These are phyloP conservation scores for Lycocerus yunnanus DNA, from an alignment of 2,888 invertebrate genomes.

Conservation along the genomic window DNA sequence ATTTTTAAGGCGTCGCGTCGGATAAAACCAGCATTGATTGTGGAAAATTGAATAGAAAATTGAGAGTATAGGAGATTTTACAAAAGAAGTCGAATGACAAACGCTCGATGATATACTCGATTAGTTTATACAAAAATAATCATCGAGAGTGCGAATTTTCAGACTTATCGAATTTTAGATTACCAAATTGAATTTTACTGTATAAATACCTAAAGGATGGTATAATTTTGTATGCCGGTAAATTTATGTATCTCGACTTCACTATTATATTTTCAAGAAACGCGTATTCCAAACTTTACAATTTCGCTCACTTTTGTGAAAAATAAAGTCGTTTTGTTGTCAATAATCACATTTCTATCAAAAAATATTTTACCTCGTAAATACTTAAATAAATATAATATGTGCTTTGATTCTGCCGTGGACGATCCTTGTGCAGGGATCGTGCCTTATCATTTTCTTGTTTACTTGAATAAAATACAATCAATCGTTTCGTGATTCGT, in stretches of 20 bases:
- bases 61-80: not conserved
- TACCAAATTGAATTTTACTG: not conserved
- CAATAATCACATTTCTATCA: no score
- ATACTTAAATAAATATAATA: no score
- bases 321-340: no score
- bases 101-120: not conserved
- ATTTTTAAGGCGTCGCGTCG: not conserved
- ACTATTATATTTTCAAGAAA: not conserved
- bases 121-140: not conserved
- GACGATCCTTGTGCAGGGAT: no score
- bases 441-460: no score
- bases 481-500: no score
- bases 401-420: no score
- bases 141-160: not conserved
- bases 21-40: conserved; percentile 1
- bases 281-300: not conserved
- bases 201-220: not conserved
- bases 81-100: not conserved
- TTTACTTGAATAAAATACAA: no score
- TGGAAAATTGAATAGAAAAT: not conserved
- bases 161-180: not conserved
- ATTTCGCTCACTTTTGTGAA: not conserved
- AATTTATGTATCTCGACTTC: not conserved
- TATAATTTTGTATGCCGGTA: not conserved
- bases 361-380: no score